Base-by-base conservation (phyloP, 2,797 vertebrate species). In the Trichosurus vulpecula region DNA sequence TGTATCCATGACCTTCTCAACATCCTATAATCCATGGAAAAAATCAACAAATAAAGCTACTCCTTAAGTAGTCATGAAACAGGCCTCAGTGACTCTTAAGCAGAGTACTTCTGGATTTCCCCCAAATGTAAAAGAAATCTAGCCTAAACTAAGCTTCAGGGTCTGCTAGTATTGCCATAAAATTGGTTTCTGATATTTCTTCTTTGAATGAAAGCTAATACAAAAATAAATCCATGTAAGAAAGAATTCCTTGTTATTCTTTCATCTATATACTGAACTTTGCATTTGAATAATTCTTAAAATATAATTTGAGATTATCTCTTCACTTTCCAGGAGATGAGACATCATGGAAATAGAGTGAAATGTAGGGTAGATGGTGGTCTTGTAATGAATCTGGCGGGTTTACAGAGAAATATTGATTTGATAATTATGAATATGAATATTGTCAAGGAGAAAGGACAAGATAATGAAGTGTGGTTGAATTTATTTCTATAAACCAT, bases 201-300 rank as follows among this genome's bases (percentile, higher is more conserved):
- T 93, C 96, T 93, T 54, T 93, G 94, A 52, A 56, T 96, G 96
- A 97, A 96, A 97, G 56, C 54, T 16, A 12, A 51, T 74, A 35
- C 14, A 95, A 96, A 57, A 57, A 54, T 96, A 97, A 95, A 47
- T 87, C 93, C 90, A 92, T 51, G 61, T 13, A 95, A 97, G 94
- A 13, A 98, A 97, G 97, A 97, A 96, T 95, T 93, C 89, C 89
- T 95, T 96, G 94, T 98, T 97, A 94, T 98, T 97, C 97, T 97
- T 97, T 97, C 98, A 97, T 94, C 93, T 95, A 97, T 94, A 96
- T 92, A 96, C 97, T 97, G 96, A 97, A 97, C 95, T 94, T 94
- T 97, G 92, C 93, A 97, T 96, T 95, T 96, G 97, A 96, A 57
- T 57, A 57, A 57, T 57, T 57, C 56, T 57, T 57, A 57, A 29